Evolutionary conservation across 2,888 invertebrate genomes (phyloP).

Genomic region (Orgyia antiqua): DNA sequence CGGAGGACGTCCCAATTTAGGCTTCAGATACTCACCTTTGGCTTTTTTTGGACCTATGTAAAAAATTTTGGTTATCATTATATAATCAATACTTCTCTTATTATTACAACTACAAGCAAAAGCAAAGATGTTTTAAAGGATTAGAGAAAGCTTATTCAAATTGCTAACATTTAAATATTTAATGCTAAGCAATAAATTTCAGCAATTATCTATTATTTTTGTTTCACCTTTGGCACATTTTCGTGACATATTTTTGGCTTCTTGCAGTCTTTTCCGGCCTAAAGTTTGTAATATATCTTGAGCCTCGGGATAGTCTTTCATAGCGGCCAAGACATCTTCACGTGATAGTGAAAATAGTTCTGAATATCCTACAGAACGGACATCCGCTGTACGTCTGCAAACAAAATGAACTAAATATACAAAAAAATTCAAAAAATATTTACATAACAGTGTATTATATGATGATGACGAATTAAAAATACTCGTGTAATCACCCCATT

Average conservation of each 20-base stretch:
- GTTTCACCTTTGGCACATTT: slow-evolving; percentile 39
- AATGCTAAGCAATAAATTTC: too few species aligned
- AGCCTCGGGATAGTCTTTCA: slow-evolving; percentile 98
- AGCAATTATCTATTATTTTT: too few species aligned
- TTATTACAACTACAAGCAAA: slow-evolving; percentile 2
- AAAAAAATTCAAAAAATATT: too few species aligned
- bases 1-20: slow-evolving; percentile 3
- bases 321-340: slow-evolving; percentile 95
- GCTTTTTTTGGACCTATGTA: slow-evolving; percentile 29
- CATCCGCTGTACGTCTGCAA: slow-evolving; percentile 94
- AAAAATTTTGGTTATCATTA: slow-evolving; percentile 11
- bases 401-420: too few species aligned
- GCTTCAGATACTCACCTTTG: slow-evolving; percentile 34
- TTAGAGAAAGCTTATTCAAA: too few species aligned
- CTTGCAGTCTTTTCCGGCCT: slow-evolving; percentile 91
- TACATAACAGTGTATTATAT: too few species aligned
- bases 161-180: too few species aligned
- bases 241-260: slow-evolving; percentile 82
- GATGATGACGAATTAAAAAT: too few species aligned
- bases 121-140: too few species aligned
- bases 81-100: slow-evolving; percentile 3
- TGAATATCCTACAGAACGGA: slow-evolving; percentile 96
- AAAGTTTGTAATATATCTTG: slow-evolving; percentile 95
- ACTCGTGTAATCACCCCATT: too few species aligned
- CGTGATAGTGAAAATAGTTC: slow-evolving; percentile 95